Evolutionary conservation across 2,888 invertebrate genomes (phyloP), one percentile per base, ranked within the genome.

Genomic region (Ethmia dodecea): DNA sequence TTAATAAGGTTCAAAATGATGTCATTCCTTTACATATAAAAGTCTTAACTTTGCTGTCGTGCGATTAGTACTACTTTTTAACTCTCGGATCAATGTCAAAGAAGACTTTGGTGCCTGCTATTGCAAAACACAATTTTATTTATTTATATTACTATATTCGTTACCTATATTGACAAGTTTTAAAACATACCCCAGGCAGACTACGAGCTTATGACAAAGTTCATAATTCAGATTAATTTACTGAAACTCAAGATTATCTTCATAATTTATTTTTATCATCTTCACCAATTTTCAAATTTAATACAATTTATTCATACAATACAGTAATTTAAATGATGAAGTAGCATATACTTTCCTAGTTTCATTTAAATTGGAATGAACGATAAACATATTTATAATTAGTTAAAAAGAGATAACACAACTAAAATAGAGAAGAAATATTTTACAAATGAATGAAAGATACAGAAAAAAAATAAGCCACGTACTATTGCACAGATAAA

Each of bases 321-420:
- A 84, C 74, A 84, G 84, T 86, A 84, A 84, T 86, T 86, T 83
- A 81, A 80, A 81, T 83, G 83, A 80, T 76, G 77, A 74, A 71
- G 74, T 79, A 76, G 74, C 72, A 72, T 78, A 81, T 66, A 72
- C 73, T 66, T 55, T 78, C 81, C 81, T 67, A 75, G 70, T 73
- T 75, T 83, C 78, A 79, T 83, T 81, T 81, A 34, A 81, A 84
- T 72, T 86, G 86, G 86, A 86, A 86, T 86, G 86, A 84, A 86
- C 76, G 71, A 77, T 83, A 81, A 83, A 80, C 72, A 79, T 80
- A 73, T 78, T 75, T 70, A 74, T 75, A 67, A 59, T 67, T 77
- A 80, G 68, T 74, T 75, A 75, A 69, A 81, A 81, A 75, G 74
- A 79, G 78, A 78, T 80, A 84, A 83, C 80, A 70, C 75, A 78